Conservation (phyloP, 2,888 invertebrate genomes). For the Melanargia galathea region DNA sequence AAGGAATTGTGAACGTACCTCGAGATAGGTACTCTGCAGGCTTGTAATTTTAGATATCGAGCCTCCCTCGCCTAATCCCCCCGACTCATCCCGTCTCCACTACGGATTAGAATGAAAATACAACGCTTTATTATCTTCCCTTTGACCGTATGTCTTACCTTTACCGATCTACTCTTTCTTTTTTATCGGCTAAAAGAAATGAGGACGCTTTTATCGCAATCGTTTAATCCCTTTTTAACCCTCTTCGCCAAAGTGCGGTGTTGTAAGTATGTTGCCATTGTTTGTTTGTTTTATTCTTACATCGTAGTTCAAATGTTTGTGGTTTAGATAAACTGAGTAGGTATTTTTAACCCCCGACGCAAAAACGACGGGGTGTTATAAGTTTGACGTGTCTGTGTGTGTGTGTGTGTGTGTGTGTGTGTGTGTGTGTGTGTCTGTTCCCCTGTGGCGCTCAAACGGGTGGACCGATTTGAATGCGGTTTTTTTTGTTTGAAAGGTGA, state of each 20-base stretch:
- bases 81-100: conserved; percentile 60
- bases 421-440: too few relatives aligned
- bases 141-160: conserved; percentile 77
- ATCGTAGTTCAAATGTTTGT: not conserved
- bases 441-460: too few relatives aligned
- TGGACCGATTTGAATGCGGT: too few relatives aligned
- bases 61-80: conserved; percentile 62
- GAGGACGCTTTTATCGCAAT: conserved; percentile 55
- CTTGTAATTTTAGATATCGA: conserved; percentile 80
- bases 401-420: too few relatives aligned
- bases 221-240: conserved; percentile 19
- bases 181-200: conserved; percentile 49
- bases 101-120: conserved; percentile 78
- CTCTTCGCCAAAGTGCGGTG: not conserved
- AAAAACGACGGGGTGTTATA: too few relatives aligned
- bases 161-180: conserved; percentile 55
- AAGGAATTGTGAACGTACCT: conserved; percentile 69
- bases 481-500: too few relatives aligned
- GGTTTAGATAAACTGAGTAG: not conserved
- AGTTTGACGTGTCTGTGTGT: too few relatives aligned
- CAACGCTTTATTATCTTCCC: conserved; percentile 77
- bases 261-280: not conserved
- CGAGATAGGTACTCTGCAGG: conserved; percentile 76
- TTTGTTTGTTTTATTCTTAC: not conserved
- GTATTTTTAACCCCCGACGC: too few relatives aligned